phyloP scores from a whole-genome alignment of 2,888 invertebrate species.

The Allophyes oxyacanthae region DNA sequence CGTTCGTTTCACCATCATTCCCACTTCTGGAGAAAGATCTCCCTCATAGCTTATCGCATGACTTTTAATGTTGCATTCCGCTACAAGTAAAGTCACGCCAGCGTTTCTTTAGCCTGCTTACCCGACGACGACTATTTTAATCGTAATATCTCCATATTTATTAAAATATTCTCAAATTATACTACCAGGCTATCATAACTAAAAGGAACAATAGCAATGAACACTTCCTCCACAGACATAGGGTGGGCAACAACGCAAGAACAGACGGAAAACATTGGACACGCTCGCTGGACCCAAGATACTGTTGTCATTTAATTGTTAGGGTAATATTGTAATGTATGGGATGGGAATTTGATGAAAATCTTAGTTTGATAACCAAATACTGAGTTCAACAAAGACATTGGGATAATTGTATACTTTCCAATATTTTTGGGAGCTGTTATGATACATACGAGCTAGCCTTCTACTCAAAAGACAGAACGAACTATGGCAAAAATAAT shows the following conservation, averaged over 20 bases:
- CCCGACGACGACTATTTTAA: too few species aligned
- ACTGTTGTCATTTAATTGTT: slow-evolving; percentile 42
- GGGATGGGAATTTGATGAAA: slow-evolving; percentile 6
- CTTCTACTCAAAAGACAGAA: too few species aligned
- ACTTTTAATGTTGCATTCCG: too few species aligned
- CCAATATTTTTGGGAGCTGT: too few species aligned
- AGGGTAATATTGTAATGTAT: slow-evolving; percentile 31
- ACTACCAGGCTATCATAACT: slow-evolving; percentile 48
- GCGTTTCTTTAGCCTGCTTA: too few species aligned
- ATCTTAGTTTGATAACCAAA: not conserved
- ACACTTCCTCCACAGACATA: slow-evolving; percentile 73
- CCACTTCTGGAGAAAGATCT: too few species aligned
- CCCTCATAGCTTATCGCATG: too few species aligned
- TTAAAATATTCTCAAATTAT: slow-evolving; percentile 43
- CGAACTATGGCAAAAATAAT: too few species aligned
- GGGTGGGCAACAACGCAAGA: slow-evolving; percentile 69
- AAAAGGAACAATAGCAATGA: slow-evolving; percentile 61
- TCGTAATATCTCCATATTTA: not conserved
- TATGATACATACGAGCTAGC: too few species aligned
- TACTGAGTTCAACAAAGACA: not conserved
- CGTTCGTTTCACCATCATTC: too few species aligned
- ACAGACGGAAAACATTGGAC: slow-evolving; percentile 84
- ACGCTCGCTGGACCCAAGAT: slow-evolving; percentile 66
- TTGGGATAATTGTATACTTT: too few species aligned
- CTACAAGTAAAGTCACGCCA: too few species aligned